Conservation (phyloP, 2,113 vertebrate genomes). For the Limnothrissa miodon region DNA sequence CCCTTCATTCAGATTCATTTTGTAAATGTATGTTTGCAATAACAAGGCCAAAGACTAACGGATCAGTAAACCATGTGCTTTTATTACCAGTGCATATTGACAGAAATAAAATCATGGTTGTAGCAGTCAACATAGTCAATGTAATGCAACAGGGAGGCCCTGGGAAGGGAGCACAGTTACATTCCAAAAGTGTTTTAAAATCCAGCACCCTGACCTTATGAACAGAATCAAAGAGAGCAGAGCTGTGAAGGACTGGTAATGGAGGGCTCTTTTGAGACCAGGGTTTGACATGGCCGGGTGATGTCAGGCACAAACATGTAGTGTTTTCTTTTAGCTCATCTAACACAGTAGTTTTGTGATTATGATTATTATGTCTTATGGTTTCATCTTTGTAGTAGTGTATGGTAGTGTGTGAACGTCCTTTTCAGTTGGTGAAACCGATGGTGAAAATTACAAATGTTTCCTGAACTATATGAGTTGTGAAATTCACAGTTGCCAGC, state of each 20-base stretch:
- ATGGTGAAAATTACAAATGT: not conserved
- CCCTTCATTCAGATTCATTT: not conserved
- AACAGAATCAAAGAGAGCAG: not conserved
- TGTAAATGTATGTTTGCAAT: not conserved
- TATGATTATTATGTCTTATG: not conserved
- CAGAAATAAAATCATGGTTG: conserved; percentile 58
- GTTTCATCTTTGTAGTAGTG: not conserved
- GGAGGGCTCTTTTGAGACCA: not conserved
- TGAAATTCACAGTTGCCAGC: conserved; percentile 1
- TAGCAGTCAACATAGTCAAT: conserved; percentile 45
- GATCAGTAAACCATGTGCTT: conserved; percentile 75
- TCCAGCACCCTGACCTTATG: not conserved
- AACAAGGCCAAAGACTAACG: not conserved
- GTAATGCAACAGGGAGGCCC: conserved; percentile 9
- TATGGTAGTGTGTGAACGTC: not conserved
- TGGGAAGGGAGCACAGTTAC: not conserved
- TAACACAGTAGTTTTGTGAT: not conserved
- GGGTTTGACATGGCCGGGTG: conserved; percentile 25
- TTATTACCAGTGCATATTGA: conserved; percentile 78
- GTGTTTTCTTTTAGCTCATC: not conserved
- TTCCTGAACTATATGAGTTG: not conserved
- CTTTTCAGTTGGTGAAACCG: not conserved
- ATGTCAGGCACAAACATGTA: conserved; percentile 23
- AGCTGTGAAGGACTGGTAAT: not conserved
- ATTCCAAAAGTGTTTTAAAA: not conserved